phyloP scores from a whole-genome alignment of 2,797 vertebrate genomes.

The Alosa sapidissima region DNA sequence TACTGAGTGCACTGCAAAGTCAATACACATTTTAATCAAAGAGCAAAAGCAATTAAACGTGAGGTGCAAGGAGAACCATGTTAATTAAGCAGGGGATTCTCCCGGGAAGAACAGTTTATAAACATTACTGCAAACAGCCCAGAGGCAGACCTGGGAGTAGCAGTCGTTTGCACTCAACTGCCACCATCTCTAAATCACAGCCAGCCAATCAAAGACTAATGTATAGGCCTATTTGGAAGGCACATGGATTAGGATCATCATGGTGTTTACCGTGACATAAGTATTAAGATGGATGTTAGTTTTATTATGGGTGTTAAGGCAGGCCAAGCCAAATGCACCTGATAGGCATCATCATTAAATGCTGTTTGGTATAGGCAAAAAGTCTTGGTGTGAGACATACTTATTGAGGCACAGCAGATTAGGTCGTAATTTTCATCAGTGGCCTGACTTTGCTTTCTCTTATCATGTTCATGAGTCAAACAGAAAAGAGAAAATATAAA shows the following conservation, averaged over 20 bases:
- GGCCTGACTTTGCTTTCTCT: neutral
- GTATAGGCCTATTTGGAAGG: neutral
- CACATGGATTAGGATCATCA: neutral
- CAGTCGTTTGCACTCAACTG: slow-evolving; percentile 60
- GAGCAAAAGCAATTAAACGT: slow-evolving; percentile 79
- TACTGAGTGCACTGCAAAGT: slow-evolving; percentile 77
- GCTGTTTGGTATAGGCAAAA: neutral
- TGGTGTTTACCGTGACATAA: neutral
- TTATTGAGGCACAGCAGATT: neutral
- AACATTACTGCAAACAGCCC: slow-evolving; percentile 73
- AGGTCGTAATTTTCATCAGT: neutral
- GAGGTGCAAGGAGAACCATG: slow-evolving; percentile 71
- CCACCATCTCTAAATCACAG: slow-evolving; percentile 61
- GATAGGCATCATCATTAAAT: neutral
- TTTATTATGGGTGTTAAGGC: neutral
- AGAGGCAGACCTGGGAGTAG: slow-evolving; percentile 62
- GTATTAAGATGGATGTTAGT: neutral
- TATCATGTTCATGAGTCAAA: neutral
- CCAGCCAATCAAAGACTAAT: slow-evolving; percentile 50
- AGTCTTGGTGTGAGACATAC: neutral
- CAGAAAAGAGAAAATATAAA: neutral
- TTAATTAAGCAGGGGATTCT: slow-evolving; percentile 72
- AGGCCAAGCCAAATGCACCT: neutral
- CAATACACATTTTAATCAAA: slow-evolving; percentile 82
- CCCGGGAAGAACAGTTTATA: slow-evolving; percentile 73